Conservation (phyloP, 2,888 invertebrate genomes). For the Himalopsyche japonica region DNA sequence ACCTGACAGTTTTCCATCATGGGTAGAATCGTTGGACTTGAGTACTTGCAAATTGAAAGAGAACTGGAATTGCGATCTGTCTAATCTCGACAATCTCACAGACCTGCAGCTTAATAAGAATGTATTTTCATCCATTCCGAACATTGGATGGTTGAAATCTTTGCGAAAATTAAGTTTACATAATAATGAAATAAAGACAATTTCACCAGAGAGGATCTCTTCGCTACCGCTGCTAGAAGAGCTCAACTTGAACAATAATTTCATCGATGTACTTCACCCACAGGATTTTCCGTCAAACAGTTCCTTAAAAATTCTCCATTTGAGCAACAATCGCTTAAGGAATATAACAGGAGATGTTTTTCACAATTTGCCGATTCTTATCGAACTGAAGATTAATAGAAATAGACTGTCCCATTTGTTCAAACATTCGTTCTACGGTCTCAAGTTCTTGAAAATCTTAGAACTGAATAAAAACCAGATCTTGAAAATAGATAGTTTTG, state of each 20-base stretch:
- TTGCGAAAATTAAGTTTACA: slow-evolving; percentile 44
- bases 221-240: slow-evolving; percentile 59
- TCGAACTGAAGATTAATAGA: slow-evolving; percentile 77
- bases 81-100: slow-evolving; percentile 49
- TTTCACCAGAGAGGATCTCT: slow-evolving; percentile 53
- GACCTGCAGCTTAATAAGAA: slow-evolving; percentile 62
- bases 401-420: slow-evolving; percentile 73
- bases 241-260: slow-evolving; percentile 68
- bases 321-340: slow-evolving; percentile 69
- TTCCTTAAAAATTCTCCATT: slow-evolving; percentile 51
- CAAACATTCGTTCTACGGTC: slow-evolving; percentile 74
- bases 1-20: slow-evolving; percentile 72
- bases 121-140: slow-evolving; percentile 59
- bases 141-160: slow-evolving; percentile 43
- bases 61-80: slow-evolving; percentile 51
- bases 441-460: slow-evolving; percentile 71
- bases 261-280: slow-evolving; percentile 59
- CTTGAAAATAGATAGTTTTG: slow-evolving; percentile 76
- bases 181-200: slow-evolving; percentile 55
- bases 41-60: slow-evolving; percentile 56
- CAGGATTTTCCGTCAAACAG: slow-evolving; percentile 65
- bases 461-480: slow-evolving; percentile 86
- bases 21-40: slow-evolving; percentile 76
- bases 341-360: slow-evolving; percentile 72
- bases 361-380: slow-evolving; percentile 70